Percentiles rank a stretch among this genome's conserved stretches.
Conservation (phyloP, 2,888 invertebrate genomes). For the Hartigia nigra region DNA sequence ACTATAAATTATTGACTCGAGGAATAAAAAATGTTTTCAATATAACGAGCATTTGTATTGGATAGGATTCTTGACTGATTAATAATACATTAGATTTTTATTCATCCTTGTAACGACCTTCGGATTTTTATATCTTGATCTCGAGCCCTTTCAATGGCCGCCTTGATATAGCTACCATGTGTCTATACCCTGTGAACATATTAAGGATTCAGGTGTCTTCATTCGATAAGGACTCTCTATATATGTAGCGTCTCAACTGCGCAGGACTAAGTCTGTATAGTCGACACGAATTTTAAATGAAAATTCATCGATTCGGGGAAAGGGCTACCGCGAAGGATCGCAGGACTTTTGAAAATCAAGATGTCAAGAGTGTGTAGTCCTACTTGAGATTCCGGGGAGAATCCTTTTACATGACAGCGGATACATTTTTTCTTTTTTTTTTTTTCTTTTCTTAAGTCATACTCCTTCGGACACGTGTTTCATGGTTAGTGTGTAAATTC, state of each 20-base stretch:
- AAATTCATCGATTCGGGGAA: slow-evolving; percentile 48
- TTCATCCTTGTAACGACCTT: neutral
- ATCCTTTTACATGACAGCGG: slow-evolving; percentile 41
- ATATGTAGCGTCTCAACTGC: neutral
- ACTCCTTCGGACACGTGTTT: neutral
- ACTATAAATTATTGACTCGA: slow-evolving; percentile 11
- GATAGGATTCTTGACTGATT: neutral
- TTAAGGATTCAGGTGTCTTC: slow-evolving; percentile 3
- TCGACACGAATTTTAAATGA: slow-evolving; percentile 47
- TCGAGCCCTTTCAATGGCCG: neutral
- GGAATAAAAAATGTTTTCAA: neutral
- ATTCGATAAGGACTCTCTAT: neutral
- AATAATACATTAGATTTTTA: neutral
- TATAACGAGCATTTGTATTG: neutral
- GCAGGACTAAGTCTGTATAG: slow-evolving; percentile 30
- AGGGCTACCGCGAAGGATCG: slow-evolving; percentile 24
- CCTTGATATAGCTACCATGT: neutral
- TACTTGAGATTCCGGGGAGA: slow-evolving; percentile 39
- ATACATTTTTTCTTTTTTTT: slow-evolving; percentile 23
- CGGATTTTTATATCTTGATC: neutral
- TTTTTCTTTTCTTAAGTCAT: neutral
- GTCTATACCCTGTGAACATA: neutral
- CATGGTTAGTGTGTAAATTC: neutral
- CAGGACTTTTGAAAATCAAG: slow-evolving; percentile 47
- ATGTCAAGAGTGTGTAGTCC: slow-evolving; percentile 1